Base-by-base conservation (phyloP, 2,888 invertebrate genomes). In the Acrobasis suavella region DNA sequence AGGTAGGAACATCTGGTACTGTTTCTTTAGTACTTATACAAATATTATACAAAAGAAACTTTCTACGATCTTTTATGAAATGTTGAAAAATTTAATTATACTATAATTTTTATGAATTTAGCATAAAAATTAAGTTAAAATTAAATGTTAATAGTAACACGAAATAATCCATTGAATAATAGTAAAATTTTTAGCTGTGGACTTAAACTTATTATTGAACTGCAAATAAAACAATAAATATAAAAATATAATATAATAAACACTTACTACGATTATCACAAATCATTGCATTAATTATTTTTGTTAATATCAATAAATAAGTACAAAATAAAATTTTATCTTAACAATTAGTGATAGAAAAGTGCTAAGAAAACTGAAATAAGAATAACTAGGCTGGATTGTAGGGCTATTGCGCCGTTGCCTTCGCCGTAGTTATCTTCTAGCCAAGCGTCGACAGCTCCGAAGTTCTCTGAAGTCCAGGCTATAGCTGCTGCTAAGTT, bases 401-500 rank as follows among this genome's bases (percentile, higher is more conserved):
- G 77, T 1, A 89, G 14, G 1, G 76, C 65, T 9, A 62, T 72
- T 0, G 85, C 86, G 14, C 76, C 73, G 64, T 69, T 81, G 2
- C 74, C 73, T 63, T 69, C 81, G 1, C 75, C 77, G 50, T 77
- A 86, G 74, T 85, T 83, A 0, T 72, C 67, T 3, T 62, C 70
- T 0, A 92, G 75, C 91, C 91, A 92, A 1, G 69, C 64, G 17
- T 82, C 80, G 0, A 92, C 86, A 0, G 71, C 56, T 0, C 67
- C 70, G 1, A 82, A 79, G 68, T 91, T 81, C 7, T 74, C 67
- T 0, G 71, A 64, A 6, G 71, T 80, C 92, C 92, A 92, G 0
- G 80, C 70, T n/a, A 89, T 80, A 0, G 91, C 86, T 0, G 89
- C 87, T 0, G 73, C 83, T 0, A 91, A 85, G 62, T 90, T 90